These are phyloP conservation scores for Drosophila maculinotata DNA, from an alignment of 2,888 invertebrate genomes.

Conservation along the genomic window DNA sequence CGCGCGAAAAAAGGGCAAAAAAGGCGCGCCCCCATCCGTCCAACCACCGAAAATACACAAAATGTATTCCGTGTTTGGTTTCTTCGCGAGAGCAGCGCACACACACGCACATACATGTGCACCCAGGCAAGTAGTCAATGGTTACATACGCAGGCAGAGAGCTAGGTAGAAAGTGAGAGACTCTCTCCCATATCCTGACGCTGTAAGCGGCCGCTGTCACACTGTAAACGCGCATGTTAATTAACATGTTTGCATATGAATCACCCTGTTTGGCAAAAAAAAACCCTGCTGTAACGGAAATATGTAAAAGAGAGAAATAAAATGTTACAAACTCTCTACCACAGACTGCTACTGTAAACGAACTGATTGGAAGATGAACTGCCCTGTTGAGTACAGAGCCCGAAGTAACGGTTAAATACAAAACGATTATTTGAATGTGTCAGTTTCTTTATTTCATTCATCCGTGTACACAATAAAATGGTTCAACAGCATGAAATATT, in stretches of 20 bases:
- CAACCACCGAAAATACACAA: constrained; percentile 63
- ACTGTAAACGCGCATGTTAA: constrained; percentile 22
- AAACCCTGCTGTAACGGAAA: constrained; percentile 26
- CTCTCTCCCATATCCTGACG: constrained; percentile 21
- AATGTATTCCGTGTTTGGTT: constrained; percentile 64
- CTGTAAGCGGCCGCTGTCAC: neutral
- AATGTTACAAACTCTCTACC: neutral
- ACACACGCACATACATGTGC: neutral
- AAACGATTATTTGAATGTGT: constrained; percentile 58
- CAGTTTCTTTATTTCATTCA: constrained; percentile 76
- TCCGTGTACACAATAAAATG: constrained; percentile 66
- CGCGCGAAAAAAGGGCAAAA: constrained; percentile 66
- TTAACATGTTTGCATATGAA: constrained; percentile 10
- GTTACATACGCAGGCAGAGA: constrained; percentile 22
- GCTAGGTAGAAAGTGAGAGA: constrained; percentile 11
- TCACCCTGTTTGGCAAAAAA: constrained; percentile 27
- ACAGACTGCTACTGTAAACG: neutral
- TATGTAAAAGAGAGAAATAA: neutral
- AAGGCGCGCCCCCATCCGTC: constrained; percentile 64
- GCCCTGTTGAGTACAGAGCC: neutral
- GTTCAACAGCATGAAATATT: constrained; percentile 68
- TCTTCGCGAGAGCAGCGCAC: constrained; percentile 12
- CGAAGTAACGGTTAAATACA: neutral
- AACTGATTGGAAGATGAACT: neutral
- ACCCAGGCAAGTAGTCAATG: no score